A percentile compares a stretch with the other conserved stretches of the same genome.
phyloP scores from a whole-genome alignment of 2,113 vertebrate species.

The Nothoprocta pentlandii region DNA sequence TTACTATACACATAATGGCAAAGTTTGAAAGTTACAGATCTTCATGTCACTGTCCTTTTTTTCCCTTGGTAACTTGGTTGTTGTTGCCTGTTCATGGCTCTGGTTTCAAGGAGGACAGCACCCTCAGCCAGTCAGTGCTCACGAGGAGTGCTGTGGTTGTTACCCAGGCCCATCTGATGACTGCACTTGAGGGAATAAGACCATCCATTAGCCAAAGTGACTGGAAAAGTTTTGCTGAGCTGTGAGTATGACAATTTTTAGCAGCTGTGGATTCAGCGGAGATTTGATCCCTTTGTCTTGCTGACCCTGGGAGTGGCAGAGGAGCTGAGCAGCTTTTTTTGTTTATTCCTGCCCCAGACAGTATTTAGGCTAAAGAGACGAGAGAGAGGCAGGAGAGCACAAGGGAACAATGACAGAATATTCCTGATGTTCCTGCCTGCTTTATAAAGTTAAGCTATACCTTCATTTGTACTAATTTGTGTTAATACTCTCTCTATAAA shows the following conservation, averaged over 20 bases:
- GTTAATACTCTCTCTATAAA: neutral
- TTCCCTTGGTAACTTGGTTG: neutral
- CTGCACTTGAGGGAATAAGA: conserved; percentile 84
- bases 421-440: neutral
- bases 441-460: neutral
- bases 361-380: too few species aligned
- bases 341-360: too few species aligned
- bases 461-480: neutral
- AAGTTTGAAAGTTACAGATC: neutral
- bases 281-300: neutral
- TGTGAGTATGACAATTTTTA: conserved; percentile 82
- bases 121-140: conserved; percentile 67
- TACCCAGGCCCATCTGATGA: conserved; percentile 82
- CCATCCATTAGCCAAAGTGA: conserved; percentile 89
- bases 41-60: neutral
- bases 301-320: neutral
- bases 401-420: too few species aligned
- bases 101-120: conserved; percentile 80
- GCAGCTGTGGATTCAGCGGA: neutral
- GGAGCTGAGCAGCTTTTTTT: neutral
- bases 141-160: conserved; percentile 78
- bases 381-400: too few species aligned
- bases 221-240: conserved; percentile 87
- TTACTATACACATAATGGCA: neutral
- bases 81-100: conserved; percentile 9